Evolutionary conservation across 2,113 vertebrate species (phyloP), one percentile per base, ranked within the genome.

Genomic region (Osmerus eperlanus): DNA sequence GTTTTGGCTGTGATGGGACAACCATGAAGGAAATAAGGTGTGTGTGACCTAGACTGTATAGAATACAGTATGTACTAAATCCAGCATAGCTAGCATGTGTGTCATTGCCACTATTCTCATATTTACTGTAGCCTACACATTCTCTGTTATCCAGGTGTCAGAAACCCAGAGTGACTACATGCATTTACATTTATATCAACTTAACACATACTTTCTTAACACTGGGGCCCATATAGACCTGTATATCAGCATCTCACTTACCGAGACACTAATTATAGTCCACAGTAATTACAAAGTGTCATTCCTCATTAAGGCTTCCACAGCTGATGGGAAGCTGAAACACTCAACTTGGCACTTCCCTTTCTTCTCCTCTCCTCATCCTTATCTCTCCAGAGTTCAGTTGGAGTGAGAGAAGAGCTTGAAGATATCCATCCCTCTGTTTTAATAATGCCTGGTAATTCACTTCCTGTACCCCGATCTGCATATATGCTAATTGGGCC

Each of bases 281-380:
- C 80, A 77, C 82, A 85, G 85, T 90, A 90, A 88, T 88, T 89
- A 87, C 78, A 79, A 84, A 87, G 83, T 87, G 85, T 89, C 87
- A 85, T 85, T 89, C 88, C 86, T 87, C 81, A 90, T 89, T 90
- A 87, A 81, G 62, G 61, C 9, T 58, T 67, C 6, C 83, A 78
- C 80, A 64, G 77, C 77, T 62, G 82, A 87, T 77, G 83, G 70
- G 75, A 62, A 85, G 81, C 81, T 74, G 78, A 78, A 86, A 78
- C 74, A 74, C 78, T 76, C 71, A 41, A 25, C 72, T 72, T 82
- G 56, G 81, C 73, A 82, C 63, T 64, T 65, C 51, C 19, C 21
- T 52, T 1, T 25, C 6, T n/a, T 76, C 74, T 52, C 19, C 21
- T 52, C 1, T 25, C 6, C 12, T 76, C 74, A 41, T 78, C 76